Evolutionary conservation across 2,797 vertebrate species (phyloP).

Genomic region (Platyrinchus mystaceus): DNA sequence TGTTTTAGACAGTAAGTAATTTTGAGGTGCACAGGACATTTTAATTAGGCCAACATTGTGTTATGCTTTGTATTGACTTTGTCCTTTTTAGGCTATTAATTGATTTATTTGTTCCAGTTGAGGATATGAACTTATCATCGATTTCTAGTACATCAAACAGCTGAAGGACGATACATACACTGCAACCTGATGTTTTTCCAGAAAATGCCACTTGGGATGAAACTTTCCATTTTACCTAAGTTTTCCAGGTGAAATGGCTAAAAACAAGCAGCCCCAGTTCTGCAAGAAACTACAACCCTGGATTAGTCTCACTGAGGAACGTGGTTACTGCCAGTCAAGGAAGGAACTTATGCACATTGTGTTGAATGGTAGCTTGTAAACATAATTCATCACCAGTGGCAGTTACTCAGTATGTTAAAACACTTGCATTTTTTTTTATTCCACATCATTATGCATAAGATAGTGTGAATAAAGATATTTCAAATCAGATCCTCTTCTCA

Average conservation of each 20-base stretch:
- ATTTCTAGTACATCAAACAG: slow-evolving; percentile 4
- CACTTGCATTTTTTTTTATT: neutral
- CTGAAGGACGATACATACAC: neutral
- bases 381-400: neutral
- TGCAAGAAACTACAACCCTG: neutral
- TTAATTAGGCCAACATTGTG: neutral
- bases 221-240: neutral
- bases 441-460: neutral
- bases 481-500: neutral
- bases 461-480: neutral
- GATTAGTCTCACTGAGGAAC: neutral
- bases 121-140: slow-evolving; percentile 15
- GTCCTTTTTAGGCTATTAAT: neutral
- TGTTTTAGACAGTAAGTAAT: neutral
- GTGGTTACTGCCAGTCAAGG: neutral
- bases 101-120: neutral
- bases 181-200: neutral
- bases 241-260: neutral
- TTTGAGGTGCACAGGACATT: neutral
- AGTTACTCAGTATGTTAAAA: neutral
- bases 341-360: neutral
- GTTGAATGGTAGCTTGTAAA: neutral
- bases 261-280: neutral
- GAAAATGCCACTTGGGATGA: neutral
- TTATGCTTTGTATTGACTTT: neutral